phyloP scores from a whole-genome alignment of 2,113 vertebrate species.

The Marmota flaviventris region DNA sequence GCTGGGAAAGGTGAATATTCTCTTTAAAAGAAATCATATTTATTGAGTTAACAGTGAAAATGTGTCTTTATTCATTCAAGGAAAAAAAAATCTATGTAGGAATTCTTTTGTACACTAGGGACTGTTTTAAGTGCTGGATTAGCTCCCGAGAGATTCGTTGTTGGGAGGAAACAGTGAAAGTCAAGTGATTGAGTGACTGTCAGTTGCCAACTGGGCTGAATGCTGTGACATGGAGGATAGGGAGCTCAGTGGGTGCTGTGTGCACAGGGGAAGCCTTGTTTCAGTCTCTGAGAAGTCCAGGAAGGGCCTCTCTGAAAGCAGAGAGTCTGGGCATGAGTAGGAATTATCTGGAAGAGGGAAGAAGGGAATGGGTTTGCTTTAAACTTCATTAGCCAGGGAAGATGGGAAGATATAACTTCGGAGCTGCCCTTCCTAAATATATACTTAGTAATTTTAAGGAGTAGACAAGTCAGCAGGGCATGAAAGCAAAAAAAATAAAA shows the following conservation, averaged over 20 bases:
- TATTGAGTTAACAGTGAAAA: not conserved
- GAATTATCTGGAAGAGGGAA: not conserved
- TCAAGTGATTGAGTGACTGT: not conserved
- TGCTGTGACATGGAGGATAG: not conserved
- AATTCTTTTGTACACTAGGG: not conserved
- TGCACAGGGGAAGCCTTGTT: not conserved
- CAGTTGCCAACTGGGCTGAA: not conserved
- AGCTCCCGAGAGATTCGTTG: not conserved
- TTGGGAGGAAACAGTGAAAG: not conserved
- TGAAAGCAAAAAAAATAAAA: conserved; percentile 13
- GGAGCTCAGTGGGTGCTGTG: accelerated
- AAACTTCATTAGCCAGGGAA: not conserved
- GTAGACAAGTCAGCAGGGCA: not conserved
- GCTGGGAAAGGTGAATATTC: not conserved
- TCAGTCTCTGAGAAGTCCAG: not conserved
- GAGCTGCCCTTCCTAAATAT: conserved; percentile 2
- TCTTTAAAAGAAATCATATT: not conserved
- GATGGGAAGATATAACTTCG: not conserved
- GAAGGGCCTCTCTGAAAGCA: not conserved
- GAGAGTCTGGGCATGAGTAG: not conserved
- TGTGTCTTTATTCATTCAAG: conserved; percentile 46
- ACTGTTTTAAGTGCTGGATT: not conserved
- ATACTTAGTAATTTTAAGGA: not conserved
- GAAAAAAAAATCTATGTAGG: conserved; percentile 27
- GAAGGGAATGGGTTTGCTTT: not conserved